Evolutionary conservation across 2,113 vertebrate genomes (phyloP).

Genomic region (Glaucomys volans): DNA sequence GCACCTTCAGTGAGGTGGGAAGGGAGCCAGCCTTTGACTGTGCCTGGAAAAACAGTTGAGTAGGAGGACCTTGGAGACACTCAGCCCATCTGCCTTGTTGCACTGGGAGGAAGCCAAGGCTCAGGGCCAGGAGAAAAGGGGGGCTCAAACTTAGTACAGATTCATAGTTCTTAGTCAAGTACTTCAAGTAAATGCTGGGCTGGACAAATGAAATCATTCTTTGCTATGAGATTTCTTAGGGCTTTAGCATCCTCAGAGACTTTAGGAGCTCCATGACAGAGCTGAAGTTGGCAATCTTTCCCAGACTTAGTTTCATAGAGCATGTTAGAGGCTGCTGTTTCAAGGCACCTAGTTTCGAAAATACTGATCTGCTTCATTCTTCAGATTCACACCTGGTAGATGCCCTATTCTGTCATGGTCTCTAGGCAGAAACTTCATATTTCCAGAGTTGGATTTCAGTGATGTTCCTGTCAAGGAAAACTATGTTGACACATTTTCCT

Average conservation of each 20-base stretch:
- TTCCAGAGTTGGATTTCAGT: not conserved
- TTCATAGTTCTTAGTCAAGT: not conserved
- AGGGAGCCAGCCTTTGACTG: constrained; percentile 57
- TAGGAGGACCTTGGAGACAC: constrained; percentile 60
- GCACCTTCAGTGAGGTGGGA: constrained; percentile 29
- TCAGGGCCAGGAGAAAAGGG: constrained; percentile 42
- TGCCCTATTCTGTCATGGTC: not conserved
- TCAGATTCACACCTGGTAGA: not conserved
- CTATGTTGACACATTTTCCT: not conserved
- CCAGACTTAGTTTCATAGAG: not conserved
- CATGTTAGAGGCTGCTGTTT: not conserved
- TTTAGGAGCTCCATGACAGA: too few relatives aligned
- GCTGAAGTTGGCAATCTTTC: not conserved
- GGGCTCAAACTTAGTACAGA: constrained; percentile 26
- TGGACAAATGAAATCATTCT: not conserved
- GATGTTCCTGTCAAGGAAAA: not conserved
- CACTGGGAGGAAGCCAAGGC: constrained; percentile 38
- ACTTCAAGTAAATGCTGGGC: not conserved
- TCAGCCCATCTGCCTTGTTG: constrained; percentile 56
- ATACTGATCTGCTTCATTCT: not conserved
- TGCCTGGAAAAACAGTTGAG: constrained; percentile 69
- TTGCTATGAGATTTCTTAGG: not conserved
- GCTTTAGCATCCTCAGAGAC: not conserved
- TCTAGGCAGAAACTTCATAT: not conserved
- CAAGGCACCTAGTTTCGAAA: not conserved